These are phyloP conservation scores for Orthosia gracilis DNA, from an alignment of 2,888 invertebrate genomes.

Conservation along the genomic window DNA sequence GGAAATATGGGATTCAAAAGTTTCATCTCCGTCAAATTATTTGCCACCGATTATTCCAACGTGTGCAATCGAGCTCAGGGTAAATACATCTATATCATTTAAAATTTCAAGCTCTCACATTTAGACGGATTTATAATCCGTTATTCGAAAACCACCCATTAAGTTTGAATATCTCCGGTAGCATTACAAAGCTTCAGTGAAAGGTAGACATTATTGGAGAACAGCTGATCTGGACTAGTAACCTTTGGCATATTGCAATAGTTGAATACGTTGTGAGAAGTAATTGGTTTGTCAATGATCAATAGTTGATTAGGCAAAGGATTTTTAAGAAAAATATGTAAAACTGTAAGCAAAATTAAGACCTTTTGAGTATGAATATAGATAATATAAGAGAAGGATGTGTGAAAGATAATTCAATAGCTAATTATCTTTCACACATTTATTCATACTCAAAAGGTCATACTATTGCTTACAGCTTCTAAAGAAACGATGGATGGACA, in stretches of 20 bases:
- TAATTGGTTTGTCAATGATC: slow-evolving; percentile 23
- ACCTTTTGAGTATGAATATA: no score
- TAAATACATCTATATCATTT: slow-evolving; percentile 2
- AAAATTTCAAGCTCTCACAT: slow-evolving; percentile 18
- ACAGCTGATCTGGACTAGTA: slow-evolving; percentile 38
- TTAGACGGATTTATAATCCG: background rate
- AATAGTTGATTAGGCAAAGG: background rate
- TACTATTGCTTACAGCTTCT: no score
- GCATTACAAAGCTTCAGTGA: slow-evolving; percentile 36
- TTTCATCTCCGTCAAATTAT: background rate
- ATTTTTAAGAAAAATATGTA: background rate
- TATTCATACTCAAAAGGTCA: no score
- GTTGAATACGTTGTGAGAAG: background rate
- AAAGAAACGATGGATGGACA: background rate
- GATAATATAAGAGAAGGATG: no score
- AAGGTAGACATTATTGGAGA: slow-evolving; percentile 38
- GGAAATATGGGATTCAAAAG: background rate
- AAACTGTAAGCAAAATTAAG: background rate
- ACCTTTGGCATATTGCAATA: slow-evolving; percentile 50
- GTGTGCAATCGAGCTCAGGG: background rate
- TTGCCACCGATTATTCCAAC: background rate
- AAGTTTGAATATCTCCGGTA: slow-evolving; percentile 24
- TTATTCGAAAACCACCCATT: slow-evolving; percentile 12
- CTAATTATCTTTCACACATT: no score
- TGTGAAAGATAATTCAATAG: no score